A percentile compares a stretch with the other conserved stretches of the same genome.
Evolutionary conservation across 1,140 invertebrate genomes (phyloP).

Genomic region (Pseudomyrmex cubaensis): DNA sequence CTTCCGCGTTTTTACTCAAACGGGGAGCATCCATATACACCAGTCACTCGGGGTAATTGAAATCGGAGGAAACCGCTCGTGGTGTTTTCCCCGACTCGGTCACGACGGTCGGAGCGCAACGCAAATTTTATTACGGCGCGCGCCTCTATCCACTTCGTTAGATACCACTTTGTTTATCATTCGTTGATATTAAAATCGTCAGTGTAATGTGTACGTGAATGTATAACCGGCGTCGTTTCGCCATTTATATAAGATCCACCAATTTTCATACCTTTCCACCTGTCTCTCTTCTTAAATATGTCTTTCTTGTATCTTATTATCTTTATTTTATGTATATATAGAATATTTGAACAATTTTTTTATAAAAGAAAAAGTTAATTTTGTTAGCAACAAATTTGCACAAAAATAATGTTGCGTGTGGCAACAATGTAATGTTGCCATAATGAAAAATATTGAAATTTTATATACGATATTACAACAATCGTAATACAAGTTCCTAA

Average conservation of each 20-base stretch:
- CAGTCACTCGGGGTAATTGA: slow-evolving; percentile 71
- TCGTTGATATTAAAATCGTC: slow-evolving; percentile 78
- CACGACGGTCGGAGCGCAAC: slow-evolving; percentile 66
- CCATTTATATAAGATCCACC: slow-evolving; percentile 16
- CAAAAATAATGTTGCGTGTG: slow-evolving; percentile 15
- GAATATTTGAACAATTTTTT: background rate
- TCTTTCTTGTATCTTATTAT: background rate
- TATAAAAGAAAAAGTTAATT: background rate
- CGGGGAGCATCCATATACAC: slow-evolving; percentile 54
- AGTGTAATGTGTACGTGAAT: slow-evolving; percentile 51
- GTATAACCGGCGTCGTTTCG: slow-evolving; percentile 12
- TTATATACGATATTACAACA: slow-evolving; percentile 37
- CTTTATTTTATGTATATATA: background rate
- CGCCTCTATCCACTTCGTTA: slow-evolving; percentile 79
- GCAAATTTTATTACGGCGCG: slow-evolving; percentile 78
- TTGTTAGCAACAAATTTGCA: background rate
- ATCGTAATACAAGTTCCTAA: slow-evolving; percentile 62
- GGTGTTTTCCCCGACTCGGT: slow-evolving; percentile 69
- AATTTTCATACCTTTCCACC: slow-evolving; percentile 27
- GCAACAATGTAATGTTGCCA: background rate
- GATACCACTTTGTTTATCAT: slow-evolving; percentile 80
- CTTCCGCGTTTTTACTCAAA: slow-evolving; percentile 57
- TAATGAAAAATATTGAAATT: slow-evolving; percentile 53
- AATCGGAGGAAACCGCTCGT: slow-evolving; percentile 77
- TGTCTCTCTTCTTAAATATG: slow-evolving; percentile 28